Evolutionary conservation across 2,113 vertebrate genomes (phyloP), one percentile per base, ranked within the genome.

Genomic region (Zapus hudsonius): DNA sequence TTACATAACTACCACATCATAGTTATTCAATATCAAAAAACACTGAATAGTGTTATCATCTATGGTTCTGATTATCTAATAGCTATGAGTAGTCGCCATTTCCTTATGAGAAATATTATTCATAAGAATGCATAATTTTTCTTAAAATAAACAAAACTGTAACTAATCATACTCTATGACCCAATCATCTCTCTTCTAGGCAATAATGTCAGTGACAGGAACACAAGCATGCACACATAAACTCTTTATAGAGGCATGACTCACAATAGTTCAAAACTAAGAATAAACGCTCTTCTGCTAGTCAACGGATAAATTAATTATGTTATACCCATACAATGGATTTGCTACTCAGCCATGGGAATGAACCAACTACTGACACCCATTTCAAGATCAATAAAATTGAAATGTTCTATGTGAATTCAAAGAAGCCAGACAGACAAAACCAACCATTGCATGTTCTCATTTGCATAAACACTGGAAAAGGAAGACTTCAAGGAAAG

Each of bases 1-100:
- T 55, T 83, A 22, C 40, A 64, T 76, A 92, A 90, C 79, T 36
- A 90, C 89, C 52, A 38, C 27, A 88, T 73, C 44, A 70, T 73
- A 38, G 55, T 79, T 87, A 73, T 29, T 78, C 23, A 25, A 89
- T 92, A 87, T 19, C 29, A 87, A 84, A 86, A 4, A 31, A 79
- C 52, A 74, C n/a, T n/a, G n/a, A n/a, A 78, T 13, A 76, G 44
- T 38, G 38, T 72, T n/a, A 64, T 55, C 47, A 29, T 61, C 33
- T 59, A 12, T 17, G 31, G 67, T 44, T 83, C 72, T 84, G 63
- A 22, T 73, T 19, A 70, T 9, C 42, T 87, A 33, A n/a, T 40
- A 72, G 73, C 33, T 36, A 87, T 3, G 5, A 93, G 72, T 1
- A 42, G 40, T 47, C 47, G 61, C 38, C 29, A 47, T 82, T 90